Evolutionary conservation across 2,797 vertebrate species (phyloP).

Genomic region (Myotis vivesi): DNA sequence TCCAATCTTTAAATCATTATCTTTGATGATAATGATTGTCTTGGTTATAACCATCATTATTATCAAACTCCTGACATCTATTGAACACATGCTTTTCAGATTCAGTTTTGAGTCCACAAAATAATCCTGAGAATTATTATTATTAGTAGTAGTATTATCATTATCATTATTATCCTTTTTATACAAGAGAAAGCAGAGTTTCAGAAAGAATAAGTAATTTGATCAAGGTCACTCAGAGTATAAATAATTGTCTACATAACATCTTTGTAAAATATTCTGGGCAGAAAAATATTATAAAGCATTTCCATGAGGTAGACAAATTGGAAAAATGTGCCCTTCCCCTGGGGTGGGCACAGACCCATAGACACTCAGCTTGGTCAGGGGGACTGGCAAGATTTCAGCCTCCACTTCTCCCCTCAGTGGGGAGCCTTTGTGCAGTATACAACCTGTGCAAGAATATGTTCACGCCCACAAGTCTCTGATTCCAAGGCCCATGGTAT

Average conservation of each 20-base stretch:
- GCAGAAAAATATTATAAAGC: constrained; percentile 1
- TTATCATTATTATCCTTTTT: not conserved
- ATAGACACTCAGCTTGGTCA: not conserved
- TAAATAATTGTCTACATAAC: not conserved
- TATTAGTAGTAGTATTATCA: not conserved
- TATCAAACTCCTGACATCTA: not conserved
- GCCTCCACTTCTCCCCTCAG: not conserved
- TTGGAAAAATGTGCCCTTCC: not conserved
- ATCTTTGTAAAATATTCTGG: not conserved
- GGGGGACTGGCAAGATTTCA: not conserved
- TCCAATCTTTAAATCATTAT: not conserved
- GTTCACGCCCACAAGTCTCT: not conserved
- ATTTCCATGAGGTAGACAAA: not conserved
- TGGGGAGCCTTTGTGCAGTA: not conserved
- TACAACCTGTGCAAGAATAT: not conserved
- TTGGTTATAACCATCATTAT: constrained; percentile 26
- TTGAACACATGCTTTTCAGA: constrained; percentile 12
- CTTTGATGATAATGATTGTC: not conserved
- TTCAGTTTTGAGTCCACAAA: constrained; percentile 32
- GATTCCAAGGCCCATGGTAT: not conserved
- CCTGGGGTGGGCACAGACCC: not conserved
- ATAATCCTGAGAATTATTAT: constrained; percentile 26
- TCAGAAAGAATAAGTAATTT: constrained; percentile 31
- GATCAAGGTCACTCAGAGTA: constrained; percentile 23
- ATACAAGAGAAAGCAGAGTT: not conserved